Base-by-base conservation (phyloP, 1,140 invertebrate genomes). In the Aplysia californica region DNA sequence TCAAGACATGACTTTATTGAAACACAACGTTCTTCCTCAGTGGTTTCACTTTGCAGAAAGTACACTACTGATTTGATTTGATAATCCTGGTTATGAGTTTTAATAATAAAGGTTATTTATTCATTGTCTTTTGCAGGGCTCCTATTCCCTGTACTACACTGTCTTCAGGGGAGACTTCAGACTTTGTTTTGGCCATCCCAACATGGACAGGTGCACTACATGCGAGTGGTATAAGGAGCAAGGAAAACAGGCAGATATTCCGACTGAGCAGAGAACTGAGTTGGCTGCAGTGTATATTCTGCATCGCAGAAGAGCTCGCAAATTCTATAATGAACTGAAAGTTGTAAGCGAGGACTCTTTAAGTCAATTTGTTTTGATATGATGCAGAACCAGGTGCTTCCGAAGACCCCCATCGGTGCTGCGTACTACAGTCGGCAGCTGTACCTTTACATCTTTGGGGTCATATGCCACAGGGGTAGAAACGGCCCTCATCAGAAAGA, bases 301-400 rank as follows among this genome's bases (percentile, higher is more conserved):
- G 4, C 75, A 64, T 55, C 20, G 75, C 10, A 15, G 74, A 55
- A 15, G 44, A 29, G 75, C 50, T 3, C 35, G 66, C 21, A 6
- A 4, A 5, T 77, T 77, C 36, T 77, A 77, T 71, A 38, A 77
- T 33, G 31, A 41, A 10, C 6, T 69, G 64, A 69, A 69, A 50
- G 26, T 18, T 21, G 64, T 77, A 2, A 35, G 36, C 5, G n/a
- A 50, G 10, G 75, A 56, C 36, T 21, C 50, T 3, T n/a, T n/a
- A 6, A 59, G 26, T 70, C 75, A 36, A 26, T 71, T 10, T 77
- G 41, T 39, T 71, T 77, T 66, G 67, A 77, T 39, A 39, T 77
- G 23, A 77, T 77, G 75, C 44, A 77, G 36, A 77, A 77, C 35
- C 55, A 70, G 6, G 75, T 71, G 21, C 55, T 77, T 4, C 75